Percentiles rank a stretch among this genome's conserved stretches.
Conservation (phyloP, 2,888 invertebrate genomes). For the Caenorhabditis angaria region DNA sequence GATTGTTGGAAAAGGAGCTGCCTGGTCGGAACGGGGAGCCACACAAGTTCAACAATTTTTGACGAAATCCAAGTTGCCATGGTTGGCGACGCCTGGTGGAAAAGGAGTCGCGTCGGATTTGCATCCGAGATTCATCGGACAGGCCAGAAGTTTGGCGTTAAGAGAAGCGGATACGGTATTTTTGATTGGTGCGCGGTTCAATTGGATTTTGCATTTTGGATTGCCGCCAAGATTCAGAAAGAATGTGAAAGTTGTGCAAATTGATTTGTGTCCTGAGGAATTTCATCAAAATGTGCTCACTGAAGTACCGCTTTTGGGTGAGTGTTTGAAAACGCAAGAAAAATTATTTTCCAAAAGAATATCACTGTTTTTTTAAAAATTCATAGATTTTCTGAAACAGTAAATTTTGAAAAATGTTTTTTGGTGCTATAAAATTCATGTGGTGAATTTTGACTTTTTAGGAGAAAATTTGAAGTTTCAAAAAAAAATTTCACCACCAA, state of each 20-base stretch:
- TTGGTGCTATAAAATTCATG: too few relatives aligned
- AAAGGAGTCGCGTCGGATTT: constrained; percentile 73
- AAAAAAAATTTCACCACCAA: too few relatives aligned
- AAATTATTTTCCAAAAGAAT: too few relatives aligned
- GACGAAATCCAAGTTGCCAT: constrained; percentile 82
- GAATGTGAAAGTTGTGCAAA: constrained; percentile 88
- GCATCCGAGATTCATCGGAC: constrained; percentile 76
- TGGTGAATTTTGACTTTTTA: too few relatives aligned
- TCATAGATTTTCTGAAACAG: too few relatives aligned
- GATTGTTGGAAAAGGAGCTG: constrained; percentile 85
- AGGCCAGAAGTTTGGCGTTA: constrained; percentile 77
- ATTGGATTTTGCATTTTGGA: constrained; percentile 98
- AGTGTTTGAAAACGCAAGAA: too few relatives aligned
- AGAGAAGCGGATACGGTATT: constrained; percentile 88
- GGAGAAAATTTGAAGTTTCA: too few relatives aligned
- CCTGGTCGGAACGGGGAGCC: constrained; percentile 66
- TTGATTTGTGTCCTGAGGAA: constrained; percentile 89
- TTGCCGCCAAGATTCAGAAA: constrained; percentile 84
- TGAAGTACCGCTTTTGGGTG: constrained; percentile 81
- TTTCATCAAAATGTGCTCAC: constrained; percentile 87
- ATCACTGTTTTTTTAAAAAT: too few relatives aligned
- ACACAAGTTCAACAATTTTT: constrained; percentile 74
- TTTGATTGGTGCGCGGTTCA: constrained; percentile 87
- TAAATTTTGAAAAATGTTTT: too few relatives aligned
- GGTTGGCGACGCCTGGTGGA: constrained; percentile 94